phyloP scores from a whole-genome alignment of 64 coral and sea anemone genomes.

The Catalaphyllia jardinei region DNA sequence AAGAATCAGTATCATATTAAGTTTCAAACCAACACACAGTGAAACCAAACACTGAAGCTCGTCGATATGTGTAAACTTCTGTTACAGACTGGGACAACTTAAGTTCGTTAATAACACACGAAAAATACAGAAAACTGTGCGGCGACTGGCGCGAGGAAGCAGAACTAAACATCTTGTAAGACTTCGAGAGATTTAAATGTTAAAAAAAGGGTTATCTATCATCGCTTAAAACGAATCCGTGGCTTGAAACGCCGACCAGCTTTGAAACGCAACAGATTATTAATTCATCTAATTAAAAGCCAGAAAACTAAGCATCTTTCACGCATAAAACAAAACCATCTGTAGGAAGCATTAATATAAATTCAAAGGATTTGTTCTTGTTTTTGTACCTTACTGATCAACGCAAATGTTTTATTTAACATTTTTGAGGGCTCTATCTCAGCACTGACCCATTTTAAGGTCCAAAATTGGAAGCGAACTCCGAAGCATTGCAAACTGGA shows the following conservation, averaged over 20 bases:
- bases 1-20: neutral
- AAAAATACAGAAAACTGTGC: neutral
- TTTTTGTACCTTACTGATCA: neutral
- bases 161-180: neutral
- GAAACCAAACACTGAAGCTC: neutral
- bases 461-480: neutral
- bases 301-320: slow-evolving; percentile 13
- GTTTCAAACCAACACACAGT: neutral
- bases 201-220: no score
- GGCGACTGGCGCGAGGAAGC: neutral
- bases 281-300: neutral
- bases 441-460: neutral
- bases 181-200: neutral
- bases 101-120: neutral
- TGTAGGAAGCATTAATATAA: neutral
- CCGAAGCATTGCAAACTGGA: neutral
- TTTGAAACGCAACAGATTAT: neutral
- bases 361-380: slow-evolving; percentile 14
- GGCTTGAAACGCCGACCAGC: neutral
- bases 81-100: neutral
- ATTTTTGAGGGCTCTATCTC: neutral
- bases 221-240: no score
- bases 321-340: slow-evolving; percentile 14
- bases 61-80: neutral
- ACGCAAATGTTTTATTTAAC: neutral